phyloP scores from a whole-genome alignment of 2,888 invertebrate species.

The Pycnomerus fuliginosus region DNA sequence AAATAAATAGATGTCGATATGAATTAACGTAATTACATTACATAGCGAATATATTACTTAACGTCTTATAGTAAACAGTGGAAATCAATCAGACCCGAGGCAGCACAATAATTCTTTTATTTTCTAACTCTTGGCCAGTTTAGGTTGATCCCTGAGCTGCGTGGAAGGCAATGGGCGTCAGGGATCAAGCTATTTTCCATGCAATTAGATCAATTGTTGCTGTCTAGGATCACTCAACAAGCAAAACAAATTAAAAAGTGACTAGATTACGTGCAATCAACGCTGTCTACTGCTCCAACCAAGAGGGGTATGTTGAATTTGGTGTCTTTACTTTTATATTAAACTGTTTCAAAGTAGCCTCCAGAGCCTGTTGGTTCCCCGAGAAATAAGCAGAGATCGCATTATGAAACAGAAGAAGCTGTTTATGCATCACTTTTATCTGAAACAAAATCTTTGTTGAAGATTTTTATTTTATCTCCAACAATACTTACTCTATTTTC shows the following conservation, averaged over 20 bases:
- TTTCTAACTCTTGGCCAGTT: too few species aligned
- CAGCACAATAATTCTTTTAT: too few species aligned
- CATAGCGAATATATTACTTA: too few species aligned
- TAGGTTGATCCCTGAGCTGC: too few species aligned
- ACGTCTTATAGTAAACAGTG: too few species aligned
- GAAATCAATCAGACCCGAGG: too few species aligned
- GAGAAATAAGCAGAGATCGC: constrained; percentile 97
- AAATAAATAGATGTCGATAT: too few species aligned
- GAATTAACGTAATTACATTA: too few species aligned
- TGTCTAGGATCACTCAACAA: constrained; percentile 7
- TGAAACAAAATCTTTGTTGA: constrained; percentile 51
- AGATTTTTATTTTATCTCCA: not conserved
- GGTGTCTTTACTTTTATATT: constrained; percentile 86
- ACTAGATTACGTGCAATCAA: constrained; percentile 22
- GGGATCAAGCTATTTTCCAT: too few species aligned
- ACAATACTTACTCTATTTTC: constrained; percentile 84
- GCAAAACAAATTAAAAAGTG: constrained; percentile 12
- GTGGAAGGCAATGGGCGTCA: too few species aligned
- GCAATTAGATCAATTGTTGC: constrained; percentile 16
- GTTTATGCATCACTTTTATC: constrained; percentile 99
- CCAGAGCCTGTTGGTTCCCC: constrained; percentile 90
- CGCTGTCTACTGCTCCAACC: constrained; percentile 70
- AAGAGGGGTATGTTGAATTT: constrained; percentile 74
- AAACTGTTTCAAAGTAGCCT: constrained; percentile 93
- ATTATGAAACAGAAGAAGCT: constrained; percentile 92